Evolutionary conservation across 1,140 invertebrate species (phyloP).

Genomic region (Thaumatotibia leucotreta): DNA sequence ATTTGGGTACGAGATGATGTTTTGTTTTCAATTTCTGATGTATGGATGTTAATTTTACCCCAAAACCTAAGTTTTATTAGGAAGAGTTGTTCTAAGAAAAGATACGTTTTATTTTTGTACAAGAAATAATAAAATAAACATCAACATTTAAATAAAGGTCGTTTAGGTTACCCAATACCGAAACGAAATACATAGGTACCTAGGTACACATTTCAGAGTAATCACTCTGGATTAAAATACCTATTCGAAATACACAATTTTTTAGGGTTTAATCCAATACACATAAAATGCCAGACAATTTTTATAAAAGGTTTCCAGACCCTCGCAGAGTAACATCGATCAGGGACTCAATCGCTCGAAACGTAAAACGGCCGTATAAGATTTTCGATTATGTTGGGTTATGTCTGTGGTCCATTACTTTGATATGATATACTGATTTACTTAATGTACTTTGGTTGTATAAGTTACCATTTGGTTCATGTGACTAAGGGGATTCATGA

Average conservation of each 20-base stretch:
- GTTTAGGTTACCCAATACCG: not conserved
- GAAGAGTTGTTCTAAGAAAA: too few relatives aligned
- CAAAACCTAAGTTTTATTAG: too few relatives aligned
- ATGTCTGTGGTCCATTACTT: not conserved
- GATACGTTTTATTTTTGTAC: too few relatives aligned
- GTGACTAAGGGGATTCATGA: too few relatives aligned
- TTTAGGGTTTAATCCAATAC: not conserved
- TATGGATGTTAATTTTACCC: too few relatives aligned
- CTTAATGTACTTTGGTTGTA: conserved; percentile 80
- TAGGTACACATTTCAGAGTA: conserved; percentile 16
- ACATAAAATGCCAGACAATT: not conserved
- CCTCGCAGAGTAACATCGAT: not conserved
- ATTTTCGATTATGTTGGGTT: not conserved
- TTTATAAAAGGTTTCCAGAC: not conserved
- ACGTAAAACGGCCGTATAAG: not conserved
- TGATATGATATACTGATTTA: not conserved
- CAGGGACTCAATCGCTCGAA: not conserved
- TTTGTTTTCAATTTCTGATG: too few relatives aligned
- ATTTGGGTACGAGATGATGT: too few relatives aligned
- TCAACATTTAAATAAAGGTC: too few relatives aligned
- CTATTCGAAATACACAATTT: not conserved
- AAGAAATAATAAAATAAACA: too few relatives aligned
- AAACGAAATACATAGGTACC: not conserved
- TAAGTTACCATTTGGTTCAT: too few relatives aligned
- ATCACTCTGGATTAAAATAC: not conserved